Conservation (phyloP, 1,140 invertebrate genomes). For the Grapholita molesta region DNA sequence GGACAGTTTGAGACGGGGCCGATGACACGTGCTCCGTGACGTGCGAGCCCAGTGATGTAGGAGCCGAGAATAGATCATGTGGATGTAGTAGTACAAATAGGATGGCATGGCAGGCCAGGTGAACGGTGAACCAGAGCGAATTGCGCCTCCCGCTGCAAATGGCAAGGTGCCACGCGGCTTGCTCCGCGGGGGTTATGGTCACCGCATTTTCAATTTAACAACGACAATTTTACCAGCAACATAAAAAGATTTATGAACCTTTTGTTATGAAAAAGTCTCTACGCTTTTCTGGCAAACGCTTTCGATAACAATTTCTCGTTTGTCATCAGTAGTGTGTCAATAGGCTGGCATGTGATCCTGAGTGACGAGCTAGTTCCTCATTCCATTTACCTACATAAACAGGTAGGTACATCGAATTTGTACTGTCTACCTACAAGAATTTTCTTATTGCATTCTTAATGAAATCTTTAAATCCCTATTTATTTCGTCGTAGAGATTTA, state of each 20-base stretch:
- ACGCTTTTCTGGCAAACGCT: background rate
- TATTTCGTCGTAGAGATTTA: background rate
- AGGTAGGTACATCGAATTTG: background rate
- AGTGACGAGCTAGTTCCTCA: background rate
- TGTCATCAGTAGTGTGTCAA: conserved; percentile 8
- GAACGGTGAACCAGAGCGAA: conserved; percentile 36
- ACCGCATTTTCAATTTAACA: background rate
- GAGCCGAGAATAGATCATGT: conserved; percentile 42
- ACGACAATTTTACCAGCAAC: background rate
- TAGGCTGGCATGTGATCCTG: background rate
- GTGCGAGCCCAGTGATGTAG: conserved; percentile 54
- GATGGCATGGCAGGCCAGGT: conserved; percentile 26
- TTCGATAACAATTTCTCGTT: background rate
- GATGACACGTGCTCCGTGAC: conserved; percentile 54
- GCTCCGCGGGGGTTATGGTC: conserved; percentile 27
- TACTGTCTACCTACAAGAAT: background rate
- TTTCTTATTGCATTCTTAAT: background rate
- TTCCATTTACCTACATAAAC: background rate
- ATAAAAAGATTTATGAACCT: background rate
- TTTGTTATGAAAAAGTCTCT: background rate
- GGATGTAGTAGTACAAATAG: conserved; percentile 7
- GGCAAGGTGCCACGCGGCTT: conserved; percentile 46
- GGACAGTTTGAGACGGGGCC: conserved; percentile 25
- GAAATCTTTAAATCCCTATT: background rate
- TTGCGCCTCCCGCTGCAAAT: conserved; percentile 32